Conservation (phyloP, 2,113 vertebrate genomes). For the Suncus etruscus region DNA sequence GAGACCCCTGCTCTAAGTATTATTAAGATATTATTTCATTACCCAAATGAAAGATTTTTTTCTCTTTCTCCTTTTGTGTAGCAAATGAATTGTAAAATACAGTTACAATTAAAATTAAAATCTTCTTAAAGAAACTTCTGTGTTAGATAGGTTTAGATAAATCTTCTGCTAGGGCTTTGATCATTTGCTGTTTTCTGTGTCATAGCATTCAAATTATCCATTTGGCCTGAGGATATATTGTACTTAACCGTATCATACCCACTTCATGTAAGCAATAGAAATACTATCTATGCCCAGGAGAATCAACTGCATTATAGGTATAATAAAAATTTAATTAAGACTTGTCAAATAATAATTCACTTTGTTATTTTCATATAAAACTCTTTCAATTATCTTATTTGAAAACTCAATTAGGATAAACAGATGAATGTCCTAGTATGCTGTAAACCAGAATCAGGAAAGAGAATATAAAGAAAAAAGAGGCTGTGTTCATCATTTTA, state of each 20-base stretch:
- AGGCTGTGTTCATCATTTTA: slow-evolving; percentile 9
- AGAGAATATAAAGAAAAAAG: slow-evolving; percentile 21
- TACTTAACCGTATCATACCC: not conserved
- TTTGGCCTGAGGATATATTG: not conserved
- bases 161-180: not conserved
- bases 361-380: slow-evolving; percentile 50
- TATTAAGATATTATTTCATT: not conserved
- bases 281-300: not conserved
- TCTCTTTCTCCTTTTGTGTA: not conserved
- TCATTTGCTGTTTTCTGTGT: slow-evolving; percentile 39
- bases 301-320: not conserved
- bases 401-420: not conserved
- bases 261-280: not conserved
- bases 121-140: not conserved
- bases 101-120: not conserved
- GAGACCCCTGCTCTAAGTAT: too few relatives aligned
- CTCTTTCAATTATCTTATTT: slow-evolving; percentile 6
- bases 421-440: not conserved
- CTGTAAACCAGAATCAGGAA: slow-evolving; percentile 1
- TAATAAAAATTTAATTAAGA: slow-evolving; percentile 48
- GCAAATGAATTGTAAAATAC: not conserved
- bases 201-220: not conserved
- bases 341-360: not conserved
- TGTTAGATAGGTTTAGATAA: not conserved
- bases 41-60: slow-evolving; percentile 27